Conservation (phyloP, 1,140 invertebrate genomes). For the Cotesia chilonis region DNA sequence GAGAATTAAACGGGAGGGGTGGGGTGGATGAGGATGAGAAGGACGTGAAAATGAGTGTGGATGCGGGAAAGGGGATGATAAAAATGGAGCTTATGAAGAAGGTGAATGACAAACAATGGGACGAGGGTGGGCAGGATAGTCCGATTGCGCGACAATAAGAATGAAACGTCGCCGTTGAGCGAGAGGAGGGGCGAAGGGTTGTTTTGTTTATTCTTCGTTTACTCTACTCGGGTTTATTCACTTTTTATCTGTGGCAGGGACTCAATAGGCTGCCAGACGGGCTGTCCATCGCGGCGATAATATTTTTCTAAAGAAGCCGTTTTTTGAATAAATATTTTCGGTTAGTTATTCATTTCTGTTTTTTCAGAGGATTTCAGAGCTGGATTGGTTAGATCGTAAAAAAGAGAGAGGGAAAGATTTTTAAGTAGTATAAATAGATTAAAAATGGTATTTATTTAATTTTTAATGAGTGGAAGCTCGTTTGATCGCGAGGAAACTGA, state of each 20-base stretch:
- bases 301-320: too few species aligned
- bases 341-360: too few species aligned
- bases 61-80: conserved; percentile 17
- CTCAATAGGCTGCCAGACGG: background rate
- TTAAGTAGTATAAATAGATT: too few species aligned
- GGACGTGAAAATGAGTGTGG: conserved; percentile 17
- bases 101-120: conserved; percentile 54
- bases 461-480: too few species aligned
- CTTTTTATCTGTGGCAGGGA: conserved; percentile 5
- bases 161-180: conserved; percentile 22
- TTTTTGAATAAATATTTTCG: too few species aligned
- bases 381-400: too few species aligned
- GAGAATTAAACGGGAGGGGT: too few species aligned
- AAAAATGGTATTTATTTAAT: too few species aligned
- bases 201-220: background rate
- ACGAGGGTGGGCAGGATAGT: conserved; percentile 24
- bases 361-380: too few species aligned
- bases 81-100: conserved; percentile 34
- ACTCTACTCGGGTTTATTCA: background rate
- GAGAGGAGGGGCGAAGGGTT: conserved; percentile 34
- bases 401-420: too few species aligned
- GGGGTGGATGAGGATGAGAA: background rate
- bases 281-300: too few species aligned
- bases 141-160: conserved; percentile 51
- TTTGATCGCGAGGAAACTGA: too few species aligned